These are phyloP conservation scores for Cynopterus brachyotis DNA, from an alignment of 2,113 vertebrate genomes.

Conservation along the genomic window DNA sequence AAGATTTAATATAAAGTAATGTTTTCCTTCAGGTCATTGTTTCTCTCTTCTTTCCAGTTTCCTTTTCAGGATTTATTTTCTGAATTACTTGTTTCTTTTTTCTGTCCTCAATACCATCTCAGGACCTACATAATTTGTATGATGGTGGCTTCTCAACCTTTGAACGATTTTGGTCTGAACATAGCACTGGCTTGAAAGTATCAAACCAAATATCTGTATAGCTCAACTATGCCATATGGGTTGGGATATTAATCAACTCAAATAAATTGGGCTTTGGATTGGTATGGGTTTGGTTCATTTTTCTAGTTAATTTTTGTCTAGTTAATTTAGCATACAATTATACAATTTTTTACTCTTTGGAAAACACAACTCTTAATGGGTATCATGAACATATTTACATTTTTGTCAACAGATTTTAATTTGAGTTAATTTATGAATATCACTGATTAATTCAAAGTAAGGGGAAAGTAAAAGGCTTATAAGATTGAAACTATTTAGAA, in stretches of 20 bases:
- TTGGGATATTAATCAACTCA: not conserved
- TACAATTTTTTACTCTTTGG: slow-evolving; percentile 9
- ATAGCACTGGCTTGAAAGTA: not conserved
- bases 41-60: not conserved
- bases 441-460: slow-evolving; percentile 24
- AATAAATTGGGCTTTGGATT: not conserved
- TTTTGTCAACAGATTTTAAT: slow-evolving; percentile 28
- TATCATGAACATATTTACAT: not conserved
- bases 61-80: slow-evolving; percentile 23
- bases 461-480: not conserved
- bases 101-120: not conserved
- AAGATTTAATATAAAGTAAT: not conserved
- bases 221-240: not conserved
- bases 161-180: not conserved
- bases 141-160: not conserved
- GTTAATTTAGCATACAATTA: not conserved
- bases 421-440: not conserved
- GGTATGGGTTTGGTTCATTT: slow-evolving; percentile 7
- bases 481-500: not conserved
- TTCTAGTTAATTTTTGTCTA: not conserved
- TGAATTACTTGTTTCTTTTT: not conserved
- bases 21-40: not conserved
- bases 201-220: not conserved
- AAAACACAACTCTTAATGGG: not conserved
- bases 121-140: not conserved